These are phyloP conservation scores for Dimorphilus gyrociliatus DNA, from an alignment of 2,888 invertebrate species.

Conservation along the genomic window DNA sequence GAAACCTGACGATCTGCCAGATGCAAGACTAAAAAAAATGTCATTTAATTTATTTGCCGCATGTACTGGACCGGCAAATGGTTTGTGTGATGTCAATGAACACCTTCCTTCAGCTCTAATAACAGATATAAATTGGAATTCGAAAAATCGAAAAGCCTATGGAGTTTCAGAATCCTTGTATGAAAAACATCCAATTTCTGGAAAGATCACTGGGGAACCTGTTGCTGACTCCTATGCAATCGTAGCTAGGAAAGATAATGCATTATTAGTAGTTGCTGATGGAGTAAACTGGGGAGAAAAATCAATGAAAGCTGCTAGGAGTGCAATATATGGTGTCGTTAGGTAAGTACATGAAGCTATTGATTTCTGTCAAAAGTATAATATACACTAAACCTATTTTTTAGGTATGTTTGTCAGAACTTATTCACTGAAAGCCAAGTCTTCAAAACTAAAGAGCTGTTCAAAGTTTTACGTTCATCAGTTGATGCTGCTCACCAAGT, in stretches of 20 bases:
- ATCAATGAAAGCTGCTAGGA: constrained; percentile 63
- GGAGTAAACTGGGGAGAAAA: constrained; percentile 85
- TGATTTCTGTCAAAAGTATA: constrained; percentile 21
- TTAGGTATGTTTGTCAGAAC: constrained; percentile 24
- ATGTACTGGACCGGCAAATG: too few relatives aligned
- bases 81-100: too few relatives aligned
- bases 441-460: constrained; percentile 59
- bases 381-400: constrained; percentile 38
- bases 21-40: too few relatives aligned
- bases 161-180: constrained; percentile 62
- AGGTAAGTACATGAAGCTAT: constrained; percentile 49
- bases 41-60: too few relatives aligned
- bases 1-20: too few relatives aligned
- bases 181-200: constrained; percentile 62
- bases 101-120: too few relatives aligned
- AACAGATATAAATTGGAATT: constrained; percentile 52
- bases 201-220: constrained; percentile 55
- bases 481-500: constrained; percentile 69
- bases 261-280: constrained; percentile 64
- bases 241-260: constrained; percentile 48
- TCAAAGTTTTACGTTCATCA: constrained; percentile 56
- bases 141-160: constrained; percentile 42
- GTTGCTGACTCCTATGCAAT: constrained; percentile 74
- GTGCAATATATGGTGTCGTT: constrained; percentile 66
- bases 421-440: too few relatives aligned